Conservation (phyloP, 2,888 invertebrate species). For the Ptychoptera albimana region DNA sequence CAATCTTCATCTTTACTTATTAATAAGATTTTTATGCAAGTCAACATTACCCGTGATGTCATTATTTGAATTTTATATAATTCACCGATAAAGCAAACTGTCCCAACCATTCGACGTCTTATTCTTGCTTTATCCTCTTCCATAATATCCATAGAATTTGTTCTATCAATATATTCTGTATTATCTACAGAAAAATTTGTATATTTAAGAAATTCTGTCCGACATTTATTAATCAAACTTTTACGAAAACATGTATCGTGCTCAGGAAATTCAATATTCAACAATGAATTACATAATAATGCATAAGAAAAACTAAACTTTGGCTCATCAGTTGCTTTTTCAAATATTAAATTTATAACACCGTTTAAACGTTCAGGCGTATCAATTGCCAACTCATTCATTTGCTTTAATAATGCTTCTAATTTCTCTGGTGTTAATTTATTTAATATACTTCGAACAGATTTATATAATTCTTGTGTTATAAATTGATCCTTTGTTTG, state of each 20-base stretch:
- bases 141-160: slow-evolving; percentile 40
- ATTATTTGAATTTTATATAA: slow-evolving; percentile 84
- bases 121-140: slow-evolving; percentile 59
- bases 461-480: slow-evolving; percentile 53
- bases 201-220: slow-evolving; percentile 69
- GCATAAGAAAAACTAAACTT: slow-evolving; percentile 88
- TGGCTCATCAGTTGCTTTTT: slow-evolving; percentile 92
- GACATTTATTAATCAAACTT: slow-evolving; percentile 65
- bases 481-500: slow-evolving; percentile 14
- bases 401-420: slow-evolving; percentile 61
- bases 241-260: slow-evolving; percentile 49
- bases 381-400: slow-evolving; percentile 63
- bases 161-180: slow-evolving; percentile 19
- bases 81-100: slow-evolving; percentile 75
- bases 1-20: slow-evolving; percentile 72
- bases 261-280: not conserved
- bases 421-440: slow-evolving; percentile 93
- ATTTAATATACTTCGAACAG: slow-evolving; percentile 77
- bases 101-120: slow-evolving; percentile 74
- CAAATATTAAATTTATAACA: slow-evolving; percentile 81
- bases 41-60: slow-evolving; percentile 71
- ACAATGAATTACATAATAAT: slow-evolving; percentile 42
- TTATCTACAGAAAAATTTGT: slow-evolving; percentile 27
- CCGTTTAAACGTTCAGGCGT: slow-evolving; percentile 61
- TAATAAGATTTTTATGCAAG: slow-evolving; percentile 65